A percentile compares a stretch with the other conserved stretches of the same genome.
phyloP scores from a whole-genome alignment of 2,888 invertebrate species.

The Himalopsyche tibetana region DNA sequence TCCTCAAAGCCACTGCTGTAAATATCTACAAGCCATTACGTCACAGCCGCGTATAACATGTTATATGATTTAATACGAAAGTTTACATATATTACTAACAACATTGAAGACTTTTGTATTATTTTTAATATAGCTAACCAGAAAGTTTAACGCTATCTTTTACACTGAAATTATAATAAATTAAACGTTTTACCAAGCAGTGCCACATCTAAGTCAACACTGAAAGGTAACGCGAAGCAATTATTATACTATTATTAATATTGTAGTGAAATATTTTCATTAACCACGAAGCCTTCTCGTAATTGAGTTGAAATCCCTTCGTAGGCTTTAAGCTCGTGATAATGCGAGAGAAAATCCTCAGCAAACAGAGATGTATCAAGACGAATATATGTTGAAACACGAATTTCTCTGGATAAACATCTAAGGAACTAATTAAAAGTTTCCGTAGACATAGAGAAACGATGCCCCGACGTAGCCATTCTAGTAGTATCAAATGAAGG shows the following conservation, averaged over 20 bases:
- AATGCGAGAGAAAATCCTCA: not conserved
- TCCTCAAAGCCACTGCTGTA: too few species aligned
- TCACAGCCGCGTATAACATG: too few species aligned
- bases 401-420: not conserved
- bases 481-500: too few species aligned
- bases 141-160: too few species aligned
- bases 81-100: too few species aligned
- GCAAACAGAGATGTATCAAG: too few species aligned
- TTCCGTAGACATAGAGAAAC: not conserved
- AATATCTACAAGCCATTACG: too few species aligned
- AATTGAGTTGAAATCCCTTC: constrained; percentile 3
- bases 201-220: not conserved
- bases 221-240: not conserved
- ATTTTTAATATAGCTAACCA: too few species aligned
- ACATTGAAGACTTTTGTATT: too few species aligned
- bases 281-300: not conserved
- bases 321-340: not conserved
- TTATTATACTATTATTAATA: not conserved
- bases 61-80: too few species aligned
- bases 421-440: constrained; percentile 5
- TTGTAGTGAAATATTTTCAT: not conserved
- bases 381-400: too few species aligned
- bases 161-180: too few species aligned
- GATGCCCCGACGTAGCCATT: not conserved
- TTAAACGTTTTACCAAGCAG: not conserved